Conservation (phyloP, 2,797 vertebrate genomes). For the Eospalax fontanierii region DNA sequence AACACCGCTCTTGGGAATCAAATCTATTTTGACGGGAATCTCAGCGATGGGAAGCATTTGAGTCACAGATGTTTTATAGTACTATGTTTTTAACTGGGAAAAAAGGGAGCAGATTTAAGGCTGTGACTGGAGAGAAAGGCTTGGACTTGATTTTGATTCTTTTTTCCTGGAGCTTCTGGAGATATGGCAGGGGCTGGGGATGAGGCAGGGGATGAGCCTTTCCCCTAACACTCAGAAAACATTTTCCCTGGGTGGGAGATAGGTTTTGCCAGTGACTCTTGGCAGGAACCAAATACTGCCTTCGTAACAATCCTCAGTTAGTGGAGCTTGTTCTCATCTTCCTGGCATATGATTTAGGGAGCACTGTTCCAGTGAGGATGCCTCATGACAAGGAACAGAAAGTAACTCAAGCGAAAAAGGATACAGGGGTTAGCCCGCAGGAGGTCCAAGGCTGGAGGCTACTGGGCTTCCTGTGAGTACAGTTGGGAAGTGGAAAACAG, state of each 20-base stretch:
- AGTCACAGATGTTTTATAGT: constrained; percentile 27
- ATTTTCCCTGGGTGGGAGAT: background rate
- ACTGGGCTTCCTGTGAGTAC: background rate
- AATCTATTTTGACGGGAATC: background rate
- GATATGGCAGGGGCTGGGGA: background rate
- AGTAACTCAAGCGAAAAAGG: too few species aligned
- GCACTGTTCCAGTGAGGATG: background rate
- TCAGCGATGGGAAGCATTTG: constrained; percentile 36
- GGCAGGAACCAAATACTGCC: background rate
- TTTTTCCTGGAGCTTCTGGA: background rate
- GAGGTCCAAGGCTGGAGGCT: background rate
- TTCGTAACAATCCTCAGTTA: background rate
- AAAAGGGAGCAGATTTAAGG: background rate
- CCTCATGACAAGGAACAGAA: background rate
- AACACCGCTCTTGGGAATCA: background rate
- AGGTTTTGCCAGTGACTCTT: background rate
- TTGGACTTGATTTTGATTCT: background rate
- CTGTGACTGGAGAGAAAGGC: background rate
- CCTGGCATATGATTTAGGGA: background rate
- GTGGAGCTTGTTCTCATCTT: background rate
- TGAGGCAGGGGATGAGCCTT: background rate
- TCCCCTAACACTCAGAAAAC: background rate
- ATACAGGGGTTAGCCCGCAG: background rate
- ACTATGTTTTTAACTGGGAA: background rate
- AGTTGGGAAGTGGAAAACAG: background rate